A percentile compares a stretch with the other conserved stretches of the same genome.
These are phyloP conservation scores for Python bivittatus DNA, from an alignment of 2,113 vertebrate genomes.

Conservation along the genomic window DNA sequence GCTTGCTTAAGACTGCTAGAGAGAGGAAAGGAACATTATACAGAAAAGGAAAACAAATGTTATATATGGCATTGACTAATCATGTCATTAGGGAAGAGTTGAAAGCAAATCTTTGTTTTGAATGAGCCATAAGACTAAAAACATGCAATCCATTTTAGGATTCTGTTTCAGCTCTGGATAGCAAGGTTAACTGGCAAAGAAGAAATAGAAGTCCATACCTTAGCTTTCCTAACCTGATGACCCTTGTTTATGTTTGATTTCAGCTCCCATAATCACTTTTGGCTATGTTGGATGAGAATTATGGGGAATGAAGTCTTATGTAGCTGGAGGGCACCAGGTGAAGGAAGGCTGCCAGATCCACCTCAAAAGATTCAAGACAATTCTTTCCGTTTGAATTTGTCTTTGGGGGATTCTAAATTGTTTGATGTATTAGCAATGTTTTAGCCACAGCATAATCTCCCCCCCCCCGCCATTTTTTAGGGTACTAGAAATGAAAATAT, in stretches of 20 bases:
- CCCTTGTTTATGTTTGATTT: not conserved
- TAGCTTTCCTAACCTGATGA: not conserved
- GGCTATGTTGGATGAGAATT: not conserved
- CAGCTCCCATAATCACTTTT: not conserved
- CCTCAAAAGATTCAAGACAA: not conserved
- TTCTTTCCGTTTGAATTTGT: not conserved
- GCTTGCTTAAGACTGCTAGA: constrained; percentile 62
- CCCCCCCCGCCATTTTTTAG: not conserved
- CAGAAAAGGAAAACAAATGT: constrained; percentile 31
- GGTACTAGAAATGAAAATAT: not conserved
- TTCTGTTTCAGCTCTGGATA: not conserved
- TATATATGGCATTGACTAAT: constrained; percentile 63
- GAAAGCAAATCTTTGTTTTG: constrained; percentile 59
- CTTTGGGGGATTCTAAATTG: not conserved
- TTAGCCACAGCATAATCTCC: not conserved
- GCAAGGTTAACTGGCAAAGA: not conserved
- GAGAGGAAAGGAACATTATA: constrained; percentile 29
- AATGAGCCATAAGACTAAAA: not conserved
- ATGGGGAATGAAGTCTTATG: not conserved
- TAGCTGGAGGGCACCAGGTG: not conserved
- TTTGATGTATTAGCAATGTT: not conserved
- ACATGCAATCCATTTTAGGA: not conserved
- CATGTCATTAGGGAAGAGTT: constrained; percentile 61
- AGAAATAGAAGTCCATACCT: not conserved
- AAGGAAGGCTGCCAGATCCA: not conserved